Evolutionary conservation across 2,888 invertebrate species (phyloP), one percentile per base, ranked within the genome.

Genomic region (Erannis defoliaria): DNA sequence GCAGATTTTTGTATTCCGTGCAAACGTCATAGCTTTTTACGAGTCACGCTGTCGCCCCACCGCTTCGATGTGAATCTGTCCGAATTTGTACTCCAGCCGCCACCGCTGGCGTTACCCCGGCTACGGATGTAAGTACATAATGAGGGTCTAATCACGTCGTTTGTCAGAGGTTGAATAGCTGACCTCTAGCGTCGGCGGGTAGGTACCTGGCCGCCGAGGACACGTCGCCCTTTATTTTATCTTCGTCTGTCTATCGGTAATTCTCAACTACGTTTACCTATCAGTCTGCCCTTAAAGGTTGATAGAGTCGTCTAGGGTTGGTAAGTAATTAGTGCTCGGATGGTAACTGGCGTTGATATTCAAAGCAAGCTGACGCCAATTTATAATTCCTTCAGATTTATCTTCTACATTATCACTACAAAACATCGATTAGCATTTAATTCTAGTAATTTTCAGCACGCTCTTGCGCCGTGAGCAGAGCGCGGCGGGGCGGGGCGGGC

Each of bases 141-240:
- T 35, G 5, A 18, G 26, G 21, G 2, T 19, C 31, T 12, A 46
- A 46, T 33, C 46, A 46, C 5, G 19, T 2, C 19, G 46, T 19
- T 46, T 46, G 31, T 46, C 31, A n/a, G 5, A 18, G 31, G 31
- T 19, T 46, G 31, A 46, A 46, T 33, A 46, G 31, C 12, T 19
- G 46, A 46, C 46, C 46, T 46, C 46, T 46, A 18, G 16, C 38
- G 38, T 10, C 38, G 18, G 9, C 26, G 26, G 45, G 45, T 29
- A 6, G 16, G 2, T 29, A 6, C 18, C 6, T 12, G 18, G 21
- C n/a, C 12, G 21, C 3, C 31, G 46, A 46, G 31, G 46, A n/a
- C 46, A 19, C 46, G 46, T 31, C 46, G 10, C 18, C 31, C 18
- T 18, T 12, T 3, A 19, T 19, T 23, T n/a, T 42, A n/a, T 19